phyloP scores from a whole-genome alignment of 2,888 invertebrate species.

The Prosopocoilus inquinatus region DNA sequence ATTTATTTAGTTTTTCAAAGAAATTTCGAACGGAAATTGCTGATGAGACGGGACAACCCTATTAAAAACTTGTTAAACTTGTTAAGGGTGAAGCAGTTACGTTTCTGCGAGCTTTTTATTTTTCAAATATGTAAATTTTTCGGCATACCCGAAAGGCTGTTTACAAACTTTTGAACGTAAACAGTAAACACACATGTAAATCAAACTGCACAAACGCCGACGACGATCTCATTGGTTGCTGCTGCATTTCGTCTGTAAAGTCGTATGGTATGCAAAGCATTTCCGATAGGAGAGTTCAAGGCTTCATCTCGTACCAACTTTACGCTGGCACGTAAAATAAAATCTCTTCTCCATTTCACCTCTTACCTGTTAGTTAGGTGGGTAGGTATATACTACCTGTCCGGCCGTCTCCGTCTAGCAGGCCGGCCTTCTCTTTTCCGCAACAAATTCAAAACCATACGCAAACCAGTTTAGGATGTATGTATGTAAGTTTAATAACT shows the following conservation, averaged over 20 bases:
- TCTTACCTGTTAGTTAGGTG: slow-evolving; percentile 4
- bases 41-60: too few species aligned
- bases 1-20: too few species aligned
- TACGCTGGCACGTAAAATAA: slow-evolving; percentile 13
- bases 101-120: too few species aligned
- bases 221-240: not conserved
- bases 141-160: too few species aligned
- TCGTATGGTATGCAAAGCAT: slow-evolving; percentile 19
- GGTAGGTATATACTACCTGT: too few species aligned
- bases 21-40: too few species aligned
- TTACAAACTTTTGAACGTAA: too few species aligned
- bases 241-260: not conserved
- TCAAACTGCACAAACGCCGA: not conserved
- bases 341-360: slow-evolving; percentile 13
- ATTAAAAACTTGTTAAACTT: too few species aligned
- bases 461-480: slow-evolving; percentile 3
- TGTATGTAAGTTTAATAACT: not conserved
- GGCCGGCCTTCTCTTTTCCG: not conserved
- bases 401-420: not conserved
- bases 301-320: slow-evolving; percentile 14
- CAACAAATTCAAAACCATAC: not conserved
- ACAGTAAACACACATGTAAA: not conserved
- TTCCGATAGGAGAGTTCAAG: slow-evolving; percentile 21
- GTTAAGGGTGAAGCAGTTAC: too few species aligned
- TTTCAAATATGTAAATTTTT: too few species aligned